A percentile compares a stretch with the other conserved stretches of the same genome.
Conservation (phyloP, 2,888 invertebrate species). For the Byasa hedistus region DNA sequence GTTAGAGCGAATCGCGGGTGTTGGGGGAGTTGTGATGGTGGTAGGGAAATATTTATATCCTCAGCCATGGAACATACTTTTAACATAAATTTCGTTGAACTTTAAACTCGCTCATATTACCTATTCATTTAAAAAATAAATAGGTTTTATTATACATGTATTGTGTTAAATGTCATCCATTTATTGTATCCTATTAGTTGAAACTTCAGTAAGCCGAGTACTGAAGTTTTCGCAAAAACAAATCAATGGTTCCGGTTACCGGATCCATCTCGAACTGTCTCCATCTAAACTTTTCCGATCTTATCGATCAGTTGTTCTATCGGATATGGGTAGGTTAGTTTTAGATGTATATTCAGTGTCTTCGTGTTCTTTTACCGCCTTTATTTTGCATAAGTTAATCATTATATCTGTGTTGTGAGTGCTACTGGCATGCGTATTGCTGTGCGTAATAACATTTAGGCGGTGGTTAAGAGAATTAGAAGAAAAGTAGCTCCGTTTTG, state of each 20-base stretch:
- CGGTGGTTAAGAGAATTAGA: too few species aligned
- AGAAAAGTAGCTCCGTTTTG: too few species aligned
- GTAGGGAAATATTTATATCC: not conserved
- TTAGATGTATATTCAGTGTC: not conserved
- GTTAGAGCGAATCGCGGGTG: constrained; percentile 14
- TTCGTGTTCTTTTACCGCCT: not conserved
- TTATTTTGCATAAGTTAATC: not conserved
- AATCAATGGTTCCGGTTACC: constrained; percentile 14
- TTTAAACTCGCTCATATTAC: not conserved
- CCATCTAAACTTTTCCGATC: constrained; percentile 27
- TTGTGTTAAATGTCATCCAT: not conserved
- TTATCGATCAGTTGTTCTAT: constrained; percentile 19
- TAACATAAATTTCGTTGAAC: not conserved
- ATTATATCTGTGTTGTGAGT: too few species aligned
- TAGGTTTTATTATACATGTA: not conserved
- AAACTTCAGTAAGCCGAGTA: not conserved
- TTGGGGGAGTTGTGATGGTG: not conserved
- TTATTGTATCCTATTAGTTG: constrained; percentile 1
- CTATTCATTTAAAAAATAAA: not conserved
- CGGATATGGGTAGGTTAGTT: constrained; percentile 1
- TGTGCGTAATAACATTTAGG: too few species aligned
- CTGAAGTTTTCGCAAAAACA: constrained; percentile 18
- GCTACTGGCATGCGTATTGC: too few species aligned
- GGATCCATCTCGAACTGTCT: constrained; percentile 25
- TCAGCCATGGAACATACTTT: not conserved